A percentile compares a stretch with the other conserved stretches of the same genome.
phyloP scores from a whole-genome alignment of 1,140 invertebrate genomes.

The Bombus fervidus region DNA sequence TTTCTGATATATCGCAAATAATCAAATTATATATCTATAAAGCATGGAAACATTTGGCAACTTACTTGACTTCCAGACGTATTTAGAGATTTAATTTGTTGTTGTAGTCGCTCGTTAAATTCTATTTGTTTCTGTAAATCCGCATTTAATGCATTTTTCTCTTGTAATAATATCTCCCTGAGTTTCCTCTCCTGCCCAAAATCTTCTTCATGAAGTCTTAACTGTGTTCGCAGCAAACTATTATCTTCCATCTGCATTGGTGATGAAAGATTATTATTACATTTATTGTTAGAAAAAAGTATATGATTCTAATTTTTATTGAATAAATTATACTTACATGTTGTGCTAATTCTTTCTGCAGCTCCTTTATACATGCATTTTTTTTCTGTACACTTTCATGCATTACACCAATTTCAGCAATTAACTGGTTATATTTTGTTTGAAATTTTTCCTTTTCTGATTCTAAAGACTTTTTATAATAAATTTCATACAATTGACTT shows the following conservation, averaged over 20 bases:
- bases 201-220: slow-evolving; percentile 46
- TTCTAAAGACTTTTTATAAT: slow-evolving; percentile 45
- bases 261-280: not conserved
- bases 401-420: not conserved
- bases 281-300: not conserved
- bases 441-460: slow-evolving; percentile 39
- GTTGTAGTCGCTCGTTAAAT: not conserved
- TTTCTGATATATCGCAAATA: not conserved
- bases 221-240: slow-evolving; percentile 25
- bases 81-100: not conserved
- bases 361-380: not conserved
- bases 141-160: slow-evolving; percentile 9
- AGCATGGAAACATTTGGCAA: not conserved
- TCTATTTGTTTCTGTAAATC: slow-evolving; percentile 35
- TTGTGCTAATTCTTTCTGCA: not conserved
- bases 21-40: not conserved
- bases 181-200: slow-evolving; percentile 33
- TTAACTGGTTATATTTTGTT: not conserved
- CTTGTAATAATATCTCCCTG: slow-evolving; percentile 30
- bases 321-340: slow-evolving; percentile 2
- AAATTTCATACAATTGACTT: slow-evolving; percentile 67
- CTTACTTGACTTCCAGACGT: not conserved
- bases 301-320: not conserved
- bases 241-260: slow-evolving; percentile 33
- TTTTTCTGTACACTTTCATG: slow-evolving; percentile 5